A percentile compares a stretch with the other conserved stretches of the same genome.
These are phyloP conservation scores for Prinia subflava DNA, from an alignment of 2,113 vertebrate species.

Conservation along the genomic window DNA sequence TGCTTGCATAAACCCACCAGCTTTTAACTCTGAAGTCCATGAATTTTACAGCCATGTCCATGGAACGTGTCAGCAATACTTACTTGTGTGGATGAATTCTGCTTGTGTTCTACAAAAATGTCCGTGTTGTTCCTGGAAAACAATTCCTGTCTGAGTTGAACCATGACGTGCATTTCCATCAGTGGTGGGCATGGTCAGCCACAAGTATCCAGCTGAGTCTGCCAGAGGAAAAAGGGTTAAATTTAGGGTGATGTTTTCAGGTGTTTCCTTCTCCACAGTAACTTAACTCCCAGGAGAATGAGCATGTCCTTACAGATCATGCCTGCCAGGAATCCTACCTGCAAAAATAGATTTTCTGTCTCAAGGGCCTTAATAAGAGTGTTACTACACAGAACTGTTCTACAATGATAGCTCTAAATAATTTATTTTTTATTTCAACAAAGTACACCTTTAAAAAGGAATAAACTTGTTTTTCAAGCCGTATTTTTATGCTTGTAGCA, in stretches of 20 bases:
- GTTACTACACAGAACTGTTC: conserved; percentile 72
- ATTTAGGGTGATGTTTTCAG: conserved; percentile 40
- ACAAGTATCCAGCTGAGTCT: background rate
- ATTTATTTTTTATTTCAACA: conserved; percentile 82
- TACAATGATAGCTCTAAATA: conserved; percentile 76
- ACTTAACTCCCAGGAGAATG: conserved; percentile 1
- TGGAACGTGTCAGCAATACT: background rate
- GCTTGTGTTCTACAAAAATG: background rate
- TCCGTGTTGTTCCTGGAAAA: background rate
- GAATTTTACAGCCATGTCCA: background rate
- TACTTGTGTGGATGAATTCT: background rate
- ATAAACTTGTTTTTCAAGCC: conserved; percentile 75
- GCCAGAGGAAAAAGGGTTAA: conserved; percentile 25
- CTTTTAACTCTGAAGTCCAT: background rate
- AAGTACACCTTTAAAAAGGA: conserved; percentile 72
- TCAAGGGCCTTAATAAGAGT: conserved; percentile 78
- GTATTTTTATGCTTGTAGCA: conserved; percentile 80
- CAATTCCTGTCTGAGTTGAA: background rate
- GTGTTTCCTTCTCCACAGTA: conserved; percentile 26
- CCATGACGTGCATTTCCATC: background rate
- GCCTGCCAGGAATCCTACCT: conserved; percentile 63
- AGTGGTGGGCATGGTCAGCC: background rate
- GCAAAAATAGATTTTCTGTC: conserved; percentile 67
- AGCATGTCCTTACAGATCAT: conserved; percentile 23
- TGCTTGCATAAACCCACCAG: background rate